Evolutionary conservation across 2,888 invertebrate genomes (phyloP), one percentile per base, ranked within the genome.

Genomic region (Platycheirus rosarum): DNA sequence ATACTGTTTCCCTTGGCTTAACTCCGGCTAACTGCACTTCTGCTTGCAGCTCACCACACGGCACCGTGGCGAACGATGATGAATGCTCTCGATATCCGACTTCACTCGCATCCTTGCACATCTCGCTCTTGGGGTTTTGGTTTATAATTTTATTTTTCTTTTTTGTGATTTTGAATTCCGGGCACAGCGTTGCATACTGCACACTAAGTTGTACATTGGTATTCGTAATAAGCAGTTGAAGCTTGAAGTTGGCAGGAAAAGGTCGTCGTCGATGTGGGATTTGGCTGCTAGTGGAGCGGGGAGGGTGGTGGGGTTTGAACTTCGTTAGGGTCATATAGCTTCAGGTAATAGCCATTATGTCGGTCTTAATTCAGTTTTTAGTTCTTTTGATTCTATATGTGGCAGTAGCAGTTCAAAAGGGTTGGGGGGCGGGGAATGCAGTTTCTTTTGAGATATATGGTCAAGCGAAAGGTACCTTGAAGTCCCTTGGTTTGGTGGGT

Each of bases 51-150:
- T 35, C 63, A 48, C 65, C 75, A 35, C 70, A 60, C 44, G 23
- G 16, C 9, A 20, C 26, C 6, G 13, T n/a, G n/a, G n/a, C n/a
- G 68, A 77, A 68, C 42, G 82, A 82, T 82, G 82, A 82, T 82
- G 82, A 82, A 82, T 82, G 82, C 71, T 62, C 77, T 73, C 82
- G 82, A 82, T 82, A 82, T 82, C 82, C 73, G 77, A 82, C 76
- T 82, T 76, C 60, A 68, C 80, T 76, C 65, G 80, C 80, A 82
- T 71, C 82, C 76, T 76, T 82, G 76, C 82, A 82, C 82, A 82
- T 74, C 69, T 73, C 77, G 29, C 55, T 53, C 18, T 44, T 42
- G 68, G 74, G 63, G 49, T 74, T 68, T 79, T 63, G 53, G 76
- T 42, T 63, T 75, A 44, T 29, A 44, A 9, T 18, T 44, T 60